These are phyloP conservation scores for Thera obeliscata DNA, from an alignment of 2,888 invertebrate genomes.

Conservation along the genomic window DNA sequence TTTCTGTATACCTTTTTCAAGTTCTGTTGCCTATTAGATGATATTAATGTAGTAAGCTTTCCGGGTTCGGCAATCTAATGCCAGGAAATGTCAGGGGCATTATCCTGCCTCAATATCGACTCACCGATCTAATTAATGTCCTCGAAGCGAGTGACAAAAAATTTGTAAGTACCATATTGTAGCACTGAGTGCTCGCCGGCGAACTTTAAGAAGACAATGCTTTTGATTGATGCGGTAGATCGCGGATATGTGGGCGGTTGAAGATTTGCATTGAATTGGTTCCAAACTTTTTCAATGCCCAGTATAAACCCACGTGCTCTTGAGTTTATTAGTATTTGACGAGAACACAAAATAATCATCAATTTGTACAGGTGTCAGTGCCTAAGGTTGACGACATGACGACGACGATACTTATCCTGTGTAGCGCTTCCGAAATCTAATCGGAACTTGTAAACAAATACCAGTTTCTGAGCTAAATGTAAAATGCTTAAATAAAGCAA, in stretches of 20 bases:
- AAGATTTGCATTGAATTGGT: constrained; percentile 81
- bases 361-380: background rate
- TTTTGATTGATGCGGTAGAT: constrained; percentile 73
- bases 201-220: constrained; percentile 58
- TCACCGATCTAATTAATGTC: constrained; percentile 74
- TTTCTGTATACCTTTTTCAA: background rate
- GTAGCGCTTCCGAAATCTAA: constrained; percentile 24
- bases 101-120: constrained; percentile 60
- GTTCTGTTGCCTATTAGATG: background rate
- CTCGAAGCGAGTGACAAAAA: constrained; percentile 66
- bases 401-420: constrained; percentile 17
- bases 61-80: constrained; percentile 74
- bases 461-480: constrained; percentile 20
- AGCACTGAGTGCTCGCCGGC: constrained; percentile 39
- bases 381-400: constrained; percentile 8
- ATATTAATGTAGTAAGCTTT: constrained; percentile 51
- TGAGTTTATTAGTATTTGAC: constrained; percentile 38
- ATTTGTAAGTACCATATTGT: constrained; percentile 45
- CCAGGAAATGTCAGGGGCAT: constrained; percentile 73
- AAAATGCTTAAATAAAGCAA: constrained; percentile 32
- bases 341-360: background rate
- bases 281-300: constrained; percentile 60
- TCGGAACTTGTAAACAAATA: constrained; percentile 24
- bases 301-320: constrained; percentile 66
- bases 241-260: constrained; percentile 63